Evolutionary conservation across 2,888 invertebrate genomes (phyloP).

Genomic region (Celastrina argiolus): DNA sequence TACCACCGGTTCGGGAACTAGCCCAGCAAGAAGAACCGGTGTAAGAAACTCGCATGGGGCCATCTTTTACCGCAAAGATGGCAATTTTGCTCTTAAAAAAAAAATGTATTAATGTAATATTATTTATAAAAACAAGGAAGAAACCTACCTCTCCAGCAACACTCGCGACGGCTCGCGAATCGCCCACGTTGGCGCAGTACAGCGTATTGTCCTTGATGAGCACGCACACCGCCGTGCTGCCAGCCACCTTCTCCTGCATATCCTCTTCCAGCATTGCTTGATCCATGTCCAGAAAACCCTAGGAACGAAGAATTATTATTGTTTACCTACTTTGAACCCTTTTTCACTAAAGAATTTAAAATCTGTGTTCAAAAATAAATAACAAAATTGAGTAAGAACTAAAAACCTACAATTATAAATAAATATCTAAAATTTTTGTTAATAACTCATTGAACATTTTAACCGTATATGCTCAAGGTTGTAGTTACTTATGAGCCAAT

Average conservation of each 20-base stretch:
- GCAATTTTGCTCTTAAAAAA: no score
- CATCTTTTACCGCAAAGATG: no score
- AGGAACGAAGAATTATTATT: constrained; percentile 27
- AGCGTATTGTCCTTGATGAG: constrained; percentile 90
- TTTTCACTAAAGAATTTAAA: not conserved
- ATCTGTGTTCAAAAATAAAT: not conserved
- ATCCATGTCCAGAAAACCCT: constrained; percentile 95
- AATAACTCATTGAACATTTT: not conserved
- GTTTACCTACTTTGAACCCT: no score
- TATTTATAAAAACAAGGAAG: not conserved
- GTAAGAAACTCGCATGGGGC: no score
- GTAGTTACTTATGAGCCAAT: constrained; percentile 4
- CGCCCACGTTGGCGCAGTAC: constrained; percentile 98
- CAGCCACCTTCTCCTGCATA: constrained; percentile 93
- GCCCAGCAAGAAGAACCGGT: no score
- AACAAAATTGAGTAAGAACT: not conserved
- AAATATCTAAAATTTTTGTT: not conserved
- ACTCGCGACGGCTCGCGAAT: constrained; percentile 95
- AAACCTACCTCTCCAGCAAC: constrained; percentile 84
- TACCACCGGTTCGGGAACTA: no score
- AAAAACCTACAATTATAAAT: constrained; percentile 1
- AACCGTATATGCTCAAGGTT: not conserved
- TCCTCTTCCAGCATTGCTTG: constrained; percentile 94
- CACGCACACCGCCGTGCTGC: constrained; percentile 94
- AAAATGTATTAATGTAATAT: no score